Evolutionary conservation across 1,140 invertebrate genomes (phyloP).

Genomic region (Drosophila chauvacae): DNA sequence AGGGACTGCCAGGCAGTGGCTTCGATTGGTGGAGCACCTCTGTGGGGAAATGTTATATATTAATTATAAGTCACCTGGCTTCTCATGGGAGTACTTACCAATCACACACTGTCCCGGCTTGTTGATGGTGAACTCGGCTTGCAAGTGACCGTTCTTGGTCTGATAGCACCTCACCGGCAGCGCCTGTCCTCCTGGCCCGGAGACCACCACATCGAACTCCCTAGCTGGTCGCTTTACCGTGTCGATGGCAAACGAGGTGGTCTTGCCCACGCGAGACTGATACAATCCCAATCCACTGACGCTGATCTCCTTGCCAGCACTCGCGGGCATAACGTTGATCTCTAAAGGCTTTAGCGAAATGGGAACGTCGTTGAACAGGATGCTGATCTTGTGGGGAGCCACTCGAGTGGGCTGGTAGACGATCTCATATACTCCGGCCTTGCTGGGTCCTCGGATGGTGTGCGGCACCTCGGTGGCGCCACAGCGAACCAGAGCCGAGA

Average conservation of each 20-base stretch:
- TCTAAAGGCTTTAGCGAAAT: slow-evolving; percentile 86
- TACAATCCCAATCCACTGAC: slow-evolving; percentile 91
- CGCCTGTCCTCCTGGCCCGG: slow-evolving; percentile 94
- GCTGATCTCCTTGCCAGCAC: slow-evolving; percentile 88
- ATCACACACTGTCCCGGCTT: slow-evolving; percentile 89
- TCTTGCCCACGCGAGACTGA: slow-evolving; percentile 91
- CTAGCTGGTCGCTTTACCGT: slow-evolving; percentile 93
- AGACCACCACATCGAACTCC: slow-evolving; percentile 96
- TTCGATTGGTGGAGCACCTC: slow-evolving; percentile 96
- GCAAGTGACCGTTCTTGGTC: slow-evolving; percentile 96
- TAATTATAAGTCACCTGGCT: not conserved
- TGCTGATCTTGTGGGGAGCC: slow-evolving; percentile 92
- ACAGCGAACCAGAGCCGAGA: slow-evolving; percentile 91
- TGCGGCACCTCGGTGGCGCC: slow-evolving; percentile 92
- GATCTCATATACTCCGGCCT: slow-evolving; percentile 90
- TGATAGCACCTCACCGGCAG: slow-evolving; percentile 97
- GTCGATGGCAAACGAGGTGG: slow-evolving; percentile 95
- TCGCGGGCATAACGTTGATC: slow-evolving; percentile 86
- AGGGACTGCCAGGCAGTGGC: slow-evolving; percentile 97
- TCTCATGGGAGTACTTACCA: slow-evolving; percentile 84
- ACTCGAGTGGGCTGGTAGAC: slow-evolving; percentile 93
- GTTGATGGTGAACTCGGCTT: slow-evolving; percentile 96
- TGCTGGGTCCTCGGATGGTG: slow-evolving; percentile 88
- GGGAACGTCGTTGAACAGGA: slow-evolving; percentile 91
- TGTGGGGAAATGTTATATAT: slow-evolving; percentile 58